Evolutionary conservation across 2,888 invertebrate species (phyloP).

Genomic region (Troides aeacus): DNA sequence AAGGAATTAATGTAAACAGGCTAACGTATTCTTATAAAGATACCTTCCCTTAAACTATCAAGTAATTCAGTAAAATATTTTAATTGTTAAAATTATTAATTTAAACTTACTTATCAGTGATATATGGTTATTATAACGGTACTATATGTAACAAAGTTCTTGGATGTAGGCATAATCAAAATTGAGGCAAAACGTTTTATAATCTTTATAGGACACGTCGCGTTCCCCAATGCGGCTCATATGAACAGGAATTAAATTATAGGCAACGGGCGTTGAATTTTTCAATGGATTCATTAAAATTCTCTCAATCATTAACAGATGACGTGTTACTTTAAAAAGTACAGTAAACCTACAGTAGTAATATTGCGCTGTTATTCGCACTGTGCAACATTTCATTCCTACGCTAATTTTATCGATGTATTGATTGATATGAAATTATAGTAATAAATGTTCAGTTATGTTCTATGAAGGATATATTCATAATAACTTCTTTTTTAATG

Average conservation of each 20-base stretch:
- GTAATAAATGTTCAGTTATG: too few relatives aligned
- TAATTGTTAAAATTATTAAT: too few relatives aligned
- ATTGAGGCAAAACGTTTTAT: constrained; percentile 1
- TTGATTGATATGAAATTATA: too few relatives aligned
- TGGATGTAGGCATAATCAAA: neutral
- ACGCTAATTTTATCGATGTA: neutral
- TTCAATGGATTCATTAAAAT: constrained; percentile 55
- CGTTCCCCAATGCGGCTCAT: constrained; percentile 39
- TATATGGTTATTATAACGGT: neutral
- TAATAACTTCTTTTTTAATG: too few relatives aligned
- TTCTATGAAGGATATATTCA: too few relatives aligned
- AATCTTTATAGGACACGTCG: constrained; percentile 9
- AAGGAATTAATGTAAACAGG: neutral
- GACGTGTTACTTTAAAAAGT: constrained; percentile 27
- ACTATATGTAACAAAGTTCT: neutral
- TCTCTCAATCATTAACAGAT: constrained; percentile 41
- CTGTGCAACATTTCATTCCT: constrained; percentile 7
- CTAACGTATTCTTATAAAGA: neutral
- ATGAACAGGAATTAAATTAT: constrained; percentile 59
- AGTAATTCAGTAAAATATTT: neutral
- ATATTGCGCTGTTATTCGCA: constrained; percentile 20
- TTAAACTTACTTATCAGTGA: too few relatives aligned
- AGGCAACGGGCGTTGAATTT: constrained; percentile 44
- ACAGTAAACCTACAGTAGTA: constrained; percentile 9
- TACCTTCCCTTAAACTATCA: neutral